A percentile compares a stretch with the other conserved stretches of the same genome.
phyloP scores from a whole-genome alignment of 2,113 vertebrate genomes.

The Ceratotherium simum region DNA sequence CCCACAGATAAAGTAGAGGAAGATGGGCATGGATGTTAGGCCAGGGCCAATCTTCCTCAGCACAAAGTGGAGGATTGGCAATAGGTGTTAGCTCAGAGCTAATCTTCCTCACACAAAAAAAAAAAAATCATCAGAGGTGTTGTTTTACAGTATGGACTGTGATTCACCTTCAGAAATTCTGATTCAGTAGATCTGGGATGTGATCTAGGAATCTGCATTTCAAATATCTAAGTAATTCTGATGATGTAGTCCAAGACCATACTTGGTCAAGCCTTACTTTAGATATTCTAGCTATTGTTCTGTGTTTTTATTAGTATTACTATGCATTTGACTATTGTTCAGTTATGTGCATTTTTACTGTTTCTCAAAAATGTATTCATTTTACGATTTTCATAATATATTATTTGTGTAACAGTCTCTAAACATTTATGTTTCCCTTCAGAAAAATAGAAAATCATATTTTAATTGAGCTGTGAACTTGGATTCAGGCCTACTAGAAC shows the following conservation, averaged over 20 bases:
- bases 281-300: not conserved
- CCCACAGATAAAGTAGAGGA: too few species aligned
- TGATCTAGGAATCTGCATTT: not conserved
- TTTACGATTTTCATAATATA: slow-evolving; percentile 47
- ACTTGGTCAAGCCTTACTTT: slow-evolving; percentile 12
- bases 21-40: too few species aligned
- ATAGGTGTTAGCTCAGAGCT: too few species aligned
- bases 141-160: not conserved
- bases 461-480: slow-evolving; percentile 62
- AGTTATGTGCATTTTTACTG: not conserved
- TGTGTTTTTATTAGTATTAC: slow-evolving; percentile 33
- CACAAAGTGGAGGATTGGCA: too few species aligned
- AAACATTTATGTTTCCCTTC: slow-evolving; percentile 64
- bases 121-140: not conserved
- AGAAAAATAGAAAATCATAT: slow-evolving; percentile 64
- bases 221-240: not conserved
- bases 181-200: not conserved
- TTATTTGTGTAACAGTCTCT: slow-evolving; percentile 63
- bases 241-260: not conserved
- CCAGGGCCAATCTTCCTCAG: too few species aligned
- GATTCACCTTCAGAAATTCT: slow-evolving; percentile 32
- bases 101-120: too few species aligned
- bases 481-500: slow-evolving; percentile 55
- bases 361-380: slow-evolving; percentile 47
- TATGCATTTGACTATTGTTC: not conserved